phyloP scores from a whole-genome alignment of 2,888 invertebrate genomes.

The Osedax fenrisi region DNA sequence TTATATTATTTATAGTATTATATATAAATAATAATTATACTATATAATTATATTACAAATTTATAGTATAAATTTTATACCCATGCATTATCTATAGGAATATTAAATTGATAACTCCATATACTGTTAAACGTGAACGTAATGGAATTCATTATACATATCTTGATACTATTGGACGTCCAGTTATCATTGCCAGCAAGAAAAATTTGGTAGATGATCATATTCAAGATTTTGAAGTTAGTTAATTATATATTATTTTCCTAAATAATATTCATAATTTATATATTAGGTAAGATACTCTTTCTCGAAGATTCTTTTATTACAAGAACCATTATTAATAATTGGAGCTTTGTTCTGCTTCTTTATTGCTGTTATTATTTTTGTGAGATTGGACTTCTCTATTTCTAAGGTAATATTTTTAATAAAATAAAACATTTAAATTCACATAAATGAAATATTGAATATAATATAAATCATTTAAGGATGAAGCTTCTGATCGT shows the following conservation, averaged over 20 bases:
- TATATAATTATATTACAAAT: too few relatives aligned
- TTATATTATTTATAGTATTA: neutral
- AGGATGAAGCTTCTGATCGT: constrained; percentile 55
- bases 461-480: constrained; percentile 9
- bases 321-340: constrained; percentile 83
- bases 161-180: constrained; percentile 81
- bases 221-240: constrained; percentile 75
- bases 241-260: too few relatives aligned
- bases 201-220: constrained; percentile 85
- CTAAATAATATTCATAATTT: neutral
- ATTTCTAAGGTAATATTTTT: constrained; percentile 55
- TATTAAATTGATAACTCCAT: constrained; percentile 70
- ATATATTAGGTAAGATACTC: constrained; percentile 55
- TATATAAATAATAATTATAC: neutral
- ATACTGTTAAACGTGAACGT: constrained; percentile 62
- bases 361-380: constrained; percentile 80
- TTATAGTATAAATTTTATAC: too few relatives aligned
- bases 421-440: neutral
- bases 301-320: constrained; percentile 70
- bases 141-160: constrained; percentile 78
- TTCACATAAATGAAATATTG: neutral
- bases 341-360: constrained; percentile 74
- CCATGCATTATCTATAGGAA: too few relatives aligned
- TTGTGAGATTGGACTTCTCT: constrained; percentile 87
- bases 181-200: constrained; percentile 69